Percentiles rank a stretch among this genome's conserved stretches.
Conservation (phyloP, 1,140 invertebrate species). For the Chionoecetes opilio region DNA sequence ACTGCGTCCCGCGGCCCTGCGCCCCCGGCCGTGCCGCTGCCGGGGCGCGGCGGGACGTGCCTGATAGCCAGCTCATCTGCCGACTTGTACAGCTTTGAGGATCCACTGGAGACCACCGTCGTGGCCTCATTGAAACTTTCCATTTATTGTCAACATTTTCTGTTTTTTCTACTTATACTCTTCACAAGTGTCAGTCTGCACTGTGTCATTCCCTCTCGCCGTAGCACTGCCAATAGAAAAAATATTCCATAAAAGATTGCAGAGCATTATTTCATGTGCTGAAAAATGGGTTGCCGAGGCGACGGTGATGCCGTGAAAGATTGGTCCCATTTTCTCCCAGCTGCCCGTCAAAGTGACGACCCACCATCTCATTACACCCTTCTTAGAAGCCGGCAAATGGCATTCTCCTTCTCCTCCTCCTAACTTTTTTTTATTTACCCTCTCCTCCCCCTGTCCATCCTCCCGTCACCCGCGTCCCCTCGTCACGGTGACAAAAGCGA, state of each 20-base stretch:
- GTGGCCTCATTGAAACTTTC: neutral
- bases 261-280: neutral
- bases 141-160: neutral
- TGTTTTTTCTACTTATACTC: neutral
- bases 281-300: neutral
- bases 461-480: neutral
- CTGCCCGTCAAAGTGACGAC: neutral
- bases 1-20: neutral
- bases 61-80: constrained; percentile 50
- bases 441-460: neutral
- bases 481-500: no score
- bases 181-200: neutral
- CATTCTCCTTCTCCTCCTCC: neutral
- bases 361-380: neutral
- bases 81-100: constrained; percentile 40
- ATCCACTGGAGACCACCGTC: neutral
- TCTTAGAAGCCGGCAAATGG: neutral
- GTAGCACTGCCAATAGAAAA: neutral
- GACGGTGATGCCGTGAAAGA: neutral
- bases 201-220: neutral
- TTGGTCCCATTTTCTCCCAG: neutral
- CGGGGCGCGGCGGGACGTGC: neutral
- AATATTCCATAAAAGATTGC: neutral
- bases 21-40: no score
- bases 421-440: neutral